phyloP scores from a whole-genome alignment of 2,113 vertebrate genomes.

The Python bivittatus region DNA sequence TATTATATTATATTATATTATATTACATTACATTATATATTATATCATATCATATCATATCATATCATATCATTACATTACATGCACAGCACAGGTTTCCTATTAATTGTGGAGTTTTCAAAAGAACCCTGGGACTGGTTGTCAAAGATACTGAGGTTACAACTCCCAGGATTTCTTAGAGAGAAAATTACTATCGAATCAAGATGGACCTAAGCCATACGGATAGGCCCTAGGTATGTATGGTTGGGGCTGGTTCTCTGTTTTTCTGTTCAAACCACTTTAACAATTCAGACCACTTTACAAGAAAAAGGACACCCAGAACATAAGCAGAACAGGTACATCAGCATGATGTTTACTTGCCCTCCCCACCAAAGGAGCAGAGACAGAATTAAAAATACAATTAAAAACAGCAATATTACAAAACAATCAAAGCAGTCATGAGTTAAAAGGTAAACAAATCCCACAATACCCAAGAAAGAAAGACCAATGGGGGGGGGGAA shows the following conservation, averaged over 20 bases:
- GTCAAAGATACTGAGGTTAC: neutral
- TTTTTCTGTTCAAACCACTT: neutral
- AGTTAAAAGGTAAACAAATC: neutral
- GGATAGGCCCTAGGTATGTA: neutral
- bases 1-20: neutral
- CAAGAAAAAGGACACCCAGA: neutral
- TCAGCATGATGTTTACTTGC: neutral
- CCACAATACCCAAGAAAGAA: neutral
- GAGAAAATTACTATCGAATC: neutral
- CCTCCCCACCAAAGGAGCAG: neutral
- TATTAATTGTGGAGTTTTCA: neutral
- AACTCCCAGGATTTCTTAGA: neutral
- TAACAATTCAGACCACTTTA: neutral
- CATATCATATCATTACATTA: neutral
- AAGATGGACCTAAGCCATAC: neutral
- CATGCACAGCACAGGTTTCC: neutral
- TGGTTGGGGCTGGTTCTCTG: neutral
- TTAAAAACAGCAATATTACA: neutral
- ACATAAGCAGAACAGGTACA: neutral
- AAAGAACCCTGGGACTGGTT: neutral
- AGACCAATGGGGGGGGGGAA: neutral
- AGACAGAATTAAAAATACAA: neutral
- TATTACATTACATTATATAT: neutral
- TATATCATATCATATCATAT: neutral
- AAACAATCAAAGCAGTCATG: neutral